Base-by-base conservation (phyloP, 2,113 vertebrate genomes). In the Trematocara nigrifrons region DNA sequence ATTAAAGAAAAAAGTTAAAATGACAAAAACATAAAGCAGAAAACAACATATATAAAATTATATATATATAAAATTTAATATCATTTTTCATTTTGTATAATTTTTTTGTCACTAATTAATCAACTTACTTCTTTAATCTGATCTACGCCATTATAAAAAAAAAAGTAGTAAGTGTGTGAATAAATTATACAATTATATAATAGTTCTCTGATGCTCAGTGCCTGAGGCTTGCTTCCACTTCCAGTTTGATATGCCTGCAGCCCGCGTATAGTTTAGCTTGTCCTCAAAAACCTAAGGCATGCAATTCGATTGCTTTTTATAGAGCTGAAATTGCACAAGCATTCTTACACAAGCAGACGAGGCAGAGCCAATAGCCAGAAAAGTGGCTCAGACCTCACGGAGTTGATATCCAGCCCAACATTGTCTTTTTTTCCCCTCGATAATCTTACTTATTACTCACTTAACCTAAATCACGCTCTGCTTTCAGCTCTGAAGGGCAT, bases 401-500 rank as follows among this genome's bases (percentile, higher is more conserved):
- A 49, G 42, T 47, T 10, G 20, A 22, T 26, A 45, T 49, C 69
- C 69, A 76, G 22, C 42, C 15, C 7, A 71, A 29, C 66, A 45
- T 26, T 45, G 20, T 71, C 20, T 29, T 74, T 74, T 47, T 42
- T 45, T 29, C 0, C 0, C 0, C 5, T 47, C 6, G 6, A 29
- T 11, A 47, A 74, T 74, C 69, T 29, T 74, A 74, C 40, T 47
- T 18, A 47, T 74, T 83, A 89, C 22, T 18, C 66, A 74, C 22
- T 47, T 74, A 74, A 29, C 40, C 40, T 47, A 74, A 74, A 74
- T 74, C 66, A 16, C 40, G 20, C 40, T 10, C 20, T 16, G 40
- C 66, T 71, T 49, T 54, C 57, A 66, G 47, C 74, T 80, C 57
- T 81, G 61, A 54, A 80, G 80, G 83, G 61, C 4, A 42, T 69